A percentile compares a stretch with the other conserved stretches of the same genome.
Conservation (phyloP, 2,797 vertebrate species). For the Helarctos malayanus region DNA sequence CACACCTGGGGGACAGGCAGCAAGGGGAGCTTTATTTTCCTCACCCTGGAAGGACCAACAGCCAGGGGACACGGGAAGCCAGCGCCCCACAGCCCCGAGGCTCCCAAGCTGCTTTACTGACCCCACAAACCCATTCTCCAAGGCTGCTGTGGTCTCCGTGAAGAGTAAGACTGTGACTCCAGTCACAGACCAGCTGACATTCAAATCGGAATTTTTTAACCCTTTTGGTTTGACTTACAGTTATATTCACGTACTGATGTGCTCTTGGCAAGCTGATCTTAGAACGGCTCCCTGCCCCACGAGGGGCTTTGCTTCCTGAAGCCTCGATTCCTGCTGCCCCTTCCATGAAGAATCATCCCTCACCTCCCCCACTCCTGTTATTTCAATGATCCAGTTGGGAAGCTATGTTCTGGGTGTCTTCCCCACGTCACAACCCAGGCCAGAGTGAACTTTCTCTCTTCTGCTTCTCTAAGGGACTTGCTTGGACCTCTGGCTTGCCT, state of each 20-base stretch:
- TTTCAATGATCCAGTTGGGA: neutral
- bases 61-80: neutral
- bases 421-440: neutral
- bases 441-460: neutral
- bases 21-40: slow-evolving; percentile 35
- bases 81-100: neutral
- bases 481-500: neutral
- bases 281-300: rapidly evolving
- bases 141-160: no score
- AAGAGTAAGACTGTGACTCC: neutral
- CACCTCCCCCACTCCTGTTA: neutral
- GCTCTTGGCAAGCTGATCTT: neutral
- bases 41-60: neutral
- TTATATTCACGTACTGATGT: rapidly evolving
- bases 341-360: neutral
- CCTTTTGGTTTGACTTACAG: neutral
- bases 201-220: neutral
- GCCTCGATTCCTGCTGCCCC: neutral
- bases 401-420: rapidly evolving
- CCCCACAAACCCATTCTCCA: neutral
- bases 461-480: neutral
- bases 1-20: neutral
- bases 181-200: neutral
- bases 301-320: neutral
- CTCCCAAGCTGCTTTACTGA: neutral